A percentile compares a stretch with the other conserved stretches of the same genome.
Conservation (phyloP, 2,888 invertebrate species). For the Nephrotoma appendiculata region DNA sequence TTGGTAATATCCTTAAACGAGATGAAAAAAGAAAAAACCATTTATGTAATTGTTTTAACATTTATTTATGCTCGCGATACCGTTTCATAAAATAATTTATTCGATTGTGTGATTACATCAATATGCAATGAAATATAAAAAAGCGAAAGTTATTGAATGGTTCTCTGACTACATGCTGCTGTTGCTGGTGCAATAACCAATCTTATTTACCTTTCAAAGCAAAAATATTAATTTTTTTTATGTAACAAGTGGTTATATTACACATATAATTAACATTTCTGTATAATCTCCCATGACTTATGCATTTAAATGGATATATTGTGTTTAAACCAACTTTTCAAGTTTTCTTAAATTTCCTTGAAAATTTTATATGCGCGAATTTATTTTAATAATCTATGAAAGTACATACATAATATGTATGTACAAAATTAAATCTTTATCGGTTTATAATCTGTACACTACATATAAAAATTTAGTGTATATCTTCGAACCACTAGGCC, state of each 20-base stretch:
- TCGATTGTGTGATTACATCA: background rate
- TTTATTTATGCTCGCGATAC: background rate
- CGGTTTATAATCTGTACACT: background rate
- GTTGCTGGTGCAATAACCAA: background rate
- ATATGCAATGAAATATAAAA: background rate
- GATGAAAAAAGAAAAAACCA: background rate
- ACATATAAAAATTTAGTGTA: too few species aligned
- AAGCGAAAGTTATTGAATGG: background rate
- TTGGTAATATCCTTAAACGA: slow-evolving; percentile 70
- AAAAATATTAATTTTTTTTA: background rate
- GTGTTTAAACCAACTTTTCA: background rate
- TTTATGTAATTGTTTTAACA: background rate
- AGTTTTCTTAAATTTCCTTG: background rate
- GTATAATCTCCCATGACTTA: background rate
- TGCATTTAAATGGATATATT: background rate
- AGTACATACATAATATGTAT: background rate
- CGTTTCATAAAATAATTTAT: background rate
- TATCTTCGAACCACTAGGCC: too few species aligned
- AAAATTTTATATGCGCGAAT: background rate
- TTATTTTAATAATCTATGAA: background rate
- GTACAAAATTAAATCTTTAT: background rate
- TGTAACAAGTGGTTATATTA: background rate
- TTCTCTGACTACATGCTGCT: background rate
- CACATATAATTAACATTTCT: background rate
- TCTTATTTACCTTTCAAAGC: background rate